Conservation (phyloP, 2,113 vertebrate species). For the Gracilinanus agilis region DNA sequence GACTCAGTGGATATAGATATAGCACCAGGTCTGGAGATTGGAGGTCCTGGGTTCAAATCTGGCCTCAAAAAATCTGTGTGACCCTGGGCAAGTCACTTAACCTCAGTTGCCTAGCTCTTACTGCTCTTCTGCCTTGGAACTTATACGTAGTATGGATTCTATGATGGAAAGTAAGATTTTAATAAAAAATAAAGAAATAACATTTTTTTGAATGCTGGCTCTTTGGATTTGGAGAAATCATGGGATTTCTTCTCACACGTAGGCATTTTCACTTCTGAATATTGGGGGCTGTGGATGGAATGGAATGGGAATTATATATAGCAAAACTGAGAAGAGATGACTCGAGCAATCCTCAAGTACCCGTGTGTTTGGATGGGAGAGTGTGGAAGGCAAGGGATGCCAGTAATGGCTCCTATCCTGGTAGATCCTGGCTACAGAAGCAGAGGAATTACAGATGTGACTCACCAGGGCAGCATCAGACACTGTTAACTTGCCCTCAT, state of each 20-base stretch:
- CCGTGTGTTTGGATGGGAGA: neutral
- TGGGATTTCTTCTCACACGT: neutral
- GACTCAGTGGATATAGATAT: too few relatives aligned
- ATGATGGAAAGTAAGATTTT: too few relatives aligned
- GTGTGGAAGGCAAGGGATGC: neutral
- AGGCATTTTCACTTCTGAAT: neutral
- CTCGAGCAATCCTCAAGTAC: neutral
- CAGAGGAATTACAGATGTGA: neutral
- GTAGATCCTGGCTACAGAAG: neutral
- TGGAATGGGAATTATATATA: neutral
- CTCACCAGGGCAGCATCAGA: slow-evolving; percentile 92
- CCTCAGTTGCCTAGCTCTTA: too few relatives aligned
- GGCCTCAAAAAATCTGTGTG: too few relatives aligned
- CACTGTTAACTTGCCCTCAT: slow-evolving; percentile 91
- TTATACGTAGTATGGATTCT: too few relatives aligned
- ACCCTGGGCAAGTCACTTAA: too few relatives aligned
- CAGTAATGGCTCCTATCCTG: neutral
- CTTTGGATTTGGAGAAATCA: neutral
- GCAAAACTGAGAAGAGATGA: neutral
- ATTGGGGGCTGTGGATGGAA: neutral
- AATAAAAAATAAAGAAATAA: too few relatives aligned
- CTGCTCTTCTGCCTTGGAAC: too few relatives aligned
- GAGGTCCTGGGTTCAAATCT: too few relatives aligned
- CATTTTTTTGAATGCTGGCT: too few relatives aligned
- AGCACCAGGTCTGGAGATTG: too few relatives aligned